phyloP scores from a whole-genome alignment of 1,140 invertebrate species.

The Caenorhabditis elegans region DNA sequence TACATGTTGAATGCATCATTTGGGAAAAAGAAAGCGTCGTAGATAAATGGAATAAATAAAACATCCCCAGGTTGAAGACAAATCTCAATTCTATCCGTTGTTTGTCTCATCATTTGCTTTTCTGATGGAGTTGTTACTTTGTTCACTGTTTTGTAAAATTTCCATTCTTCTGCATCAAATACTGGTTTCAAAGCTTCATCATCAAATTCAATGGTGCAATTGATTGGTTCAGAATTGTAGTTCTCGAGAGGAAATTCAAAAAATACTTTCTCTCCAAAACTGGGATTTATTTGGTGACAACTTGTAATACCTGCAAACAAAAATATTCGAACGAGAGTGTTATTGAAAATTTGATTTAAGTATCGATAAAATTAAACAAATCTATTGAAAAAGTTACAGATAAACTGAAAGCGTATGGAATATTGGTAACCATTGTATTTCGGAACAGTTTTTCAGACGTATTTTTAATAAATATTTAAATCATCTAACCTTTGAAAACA shows the following conservation, averaged over 20 bases:
- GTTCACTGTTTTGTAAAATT: conserved; percentile 25
- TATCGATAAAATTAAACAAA: no score
- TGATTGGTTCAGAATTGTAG: conserved; percentile 9
- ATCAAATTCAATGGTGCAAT: conserved; percentile 35
- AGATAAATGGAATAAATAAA: conserved; percentile 30
- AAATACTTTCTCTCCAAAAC: conserved; percentile 34
- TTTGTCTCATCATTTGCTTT: conserved; percentile 23
- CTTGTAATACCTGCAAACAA: conserved; percentile 26
- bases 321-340: no score
- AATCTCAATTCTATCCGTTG: background rate
- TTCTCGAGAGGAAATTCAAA: conserved; percentile 39
- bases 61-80: conserved; percentile 15
- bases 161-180: conserved; percentile 30
- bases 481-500: conserved; percentile 19
- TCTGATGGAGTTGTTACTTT: conserved; percentile 18
- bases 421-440: no score
- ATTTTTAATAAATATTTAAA: background rate
- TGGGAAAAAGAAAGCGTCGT: background rate
- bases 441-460: no score
- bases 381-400: no score
- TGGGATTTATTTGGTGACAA: conserved; percentile 28
- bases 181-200: conserved; percentile 1
- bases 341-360: no score
- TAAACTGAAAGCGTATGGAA: no score
- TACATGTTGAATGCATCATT: conserved; percentile 6